Percentiles rank a stretch among this genome's conserved stretches.
Evolutionary conservation across 2,888 invertebrate species (phyloP).

Genomic region (Slavum lentiscoides): DNA sequence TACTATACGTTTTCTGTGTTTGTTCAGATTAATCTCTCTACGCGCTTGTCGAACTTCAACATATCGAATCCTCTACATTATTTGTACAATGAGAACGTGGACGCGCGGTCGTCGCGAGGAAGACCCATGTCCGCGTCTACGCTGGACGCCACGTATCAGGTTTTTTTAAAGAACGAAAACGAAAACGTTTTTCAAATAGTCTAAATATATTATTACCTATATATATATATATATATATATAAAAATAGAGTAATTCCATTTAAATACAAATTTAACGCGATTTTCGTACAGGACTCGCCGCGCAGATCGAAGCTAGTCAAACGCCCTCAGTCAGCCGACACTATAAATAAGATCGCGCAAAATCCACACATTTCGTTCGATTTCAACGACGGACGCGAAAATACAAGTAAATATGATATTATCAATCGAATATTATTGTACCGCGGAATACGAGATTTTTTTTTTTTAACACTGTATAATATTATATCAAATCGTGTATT

Average conservation of each 20-base stretch:
- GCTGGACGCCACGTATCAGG: slow-evolving; percentile 36
- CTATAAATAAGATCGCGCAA: slow-evolving; percentile 5
- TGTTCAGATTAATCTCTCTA: slow-evolving; percentile 38
- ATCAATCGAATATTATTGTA: too few species aligned
- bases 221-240: too few species aligned
- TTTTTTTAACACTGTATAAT: too few species aligned
- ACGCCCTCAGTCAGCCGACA: slow-evolving; percentile 44
- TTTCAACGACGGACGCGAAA: slow-evolving; percentile 19
- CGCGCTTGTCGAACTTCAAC: slow-evolving; percentile 32
- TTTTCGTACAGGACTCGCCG: slow-evolving; percentile 37
- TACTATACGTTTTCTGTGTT: neutral
- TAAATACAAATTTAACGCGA: neutral
- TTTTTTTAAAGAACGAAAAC: neutral
- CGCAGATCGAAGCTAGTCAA: slow-evolving; percentile 6
- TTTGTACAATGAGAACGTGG: slow-evolving; percentile 37
- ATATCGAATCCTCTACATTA: slow-evolving; percentile 41
- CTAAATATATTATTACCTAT: too few species aligned
- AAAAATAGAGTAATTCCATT: too few species aligned
- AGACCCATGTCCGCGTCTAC: slow-evolving; percentile 46
- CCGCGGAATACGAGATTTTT: too few species aligned
- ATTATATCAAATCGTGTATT: too few species aligned
- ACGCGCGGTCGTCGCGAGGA: neutral
- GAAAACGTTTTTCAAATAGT: neutral
- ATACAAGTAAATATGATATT: slow-evolving; percentile 9
- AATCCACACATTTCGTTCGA: slow-evolving; percentile 22